These are phyloP conservation scores for Pseudopleuronectes americanus DNA, from an alignment of 2,797 vertebrate species.

Conservation along the genomic window DNA sequence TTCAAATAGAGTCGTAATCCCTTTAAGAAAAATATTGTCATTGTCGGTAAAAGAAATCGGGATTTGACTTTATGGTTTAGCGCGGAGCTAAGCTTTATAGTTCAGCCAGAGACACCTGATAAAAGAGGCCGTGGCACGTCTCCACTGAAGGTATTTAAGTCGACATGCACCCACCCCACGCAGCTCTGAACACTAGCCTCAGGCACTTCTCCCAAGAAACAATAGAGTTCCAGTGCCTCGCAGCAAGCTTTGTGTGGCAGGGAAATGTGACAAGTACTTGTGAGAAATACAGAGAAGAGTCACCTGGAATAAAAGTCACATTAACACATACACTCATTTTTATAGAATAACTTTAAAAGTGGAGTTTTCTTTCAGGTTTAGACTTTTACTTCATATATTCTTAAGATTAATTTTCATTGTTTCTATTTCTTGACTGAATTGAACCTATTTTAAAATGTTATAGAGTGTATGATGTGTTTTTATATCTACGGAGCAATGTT, in stretches of 20 bases:
- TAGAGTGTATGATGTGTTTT: too few relatives aligned
- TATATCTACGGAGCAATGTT: too few relatives aligned
- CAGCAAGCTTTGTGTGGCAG: conserved; percentile 63
- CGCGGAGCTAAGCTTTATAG: conserved; percentile 76
- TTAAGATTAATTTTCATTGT: too few relatives aligned
- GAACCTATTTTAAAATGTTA: too few relatives aligned
- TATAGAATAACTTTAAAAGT: background rate
- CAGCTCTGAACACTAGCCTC: conserved; percentile 78
- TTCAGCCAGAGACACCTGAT: conserved; percentile 79
- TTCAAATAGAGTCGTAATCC: conserved; percentile 64
- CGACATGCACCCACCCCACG: conserved; percentile 77
- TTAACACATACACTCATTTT: background rate
- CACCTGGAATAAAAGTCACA: conserved; percentile 51
- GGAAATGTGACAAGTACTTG: conserved; percentile 50
- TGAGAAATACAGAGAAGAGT: conserved; percentile 48
- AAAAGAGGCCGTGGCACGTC: conserved; percentile 79
- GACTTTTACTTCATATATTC: background rate
- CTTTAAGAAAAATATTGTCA: conserved; percentile 26
- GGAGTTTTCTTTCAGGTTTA: background rate
- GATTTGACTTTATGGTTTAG: conserved; percentile 75
- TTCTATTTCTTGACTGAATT: too few relatives aligned
- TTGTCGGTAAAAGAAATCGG: conserved; percentile 74
- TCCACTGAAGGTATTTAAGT: conserved; percentile 81
- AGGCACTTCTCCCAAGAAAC: conserved; percentile 77
- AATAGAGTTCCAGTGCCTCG: conserved; percentile 66